A percentile compares a stretch with the other conserved stretches of the same genome.
Conservation (phyloP, 2,797 vertebrate genomes). For the Sebastiscus albofasciatus region DNA sequence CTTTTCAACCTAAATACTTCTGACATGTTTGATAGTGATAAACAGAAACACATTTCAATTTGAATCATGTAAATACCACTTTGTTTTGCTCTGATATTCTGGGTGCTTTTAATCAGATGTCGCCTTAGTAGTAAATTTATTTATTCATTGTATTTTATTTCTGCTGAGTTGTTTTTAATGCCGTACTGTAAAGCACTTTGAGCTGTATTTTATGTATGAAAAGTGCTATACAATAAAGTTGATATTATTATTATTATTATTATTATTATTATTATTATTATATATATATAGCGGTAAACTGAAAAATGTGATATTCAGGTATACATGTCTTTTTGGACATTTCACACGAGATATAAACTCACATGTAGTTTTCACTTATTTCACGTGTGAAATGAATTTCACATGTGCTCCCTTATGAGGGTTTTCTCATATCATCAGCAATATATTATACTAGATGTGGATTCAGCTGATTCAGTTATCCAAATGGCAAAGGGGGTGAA, state of each 20-base stretch:
- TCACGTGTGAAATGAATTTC: background rate
- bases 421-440: background rate
- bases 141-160: too few species aligned
- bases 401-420: fast-evolving
- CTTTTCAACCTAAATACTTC: too few species aligned
- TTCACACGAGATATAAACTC: fast-evolving
- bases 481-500: too few species aligned
- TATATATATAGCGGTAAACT: background rate
- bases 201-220: too few species aligned
- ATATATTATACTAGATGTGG: background rate
- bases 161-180: too few species aligned
- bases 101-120: too few species aligned
- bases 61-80: too few species aligned
- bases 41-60: fast-evolving
- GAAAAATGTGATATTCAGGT: background rate
- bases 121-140: too few species aligned
- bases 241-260: too few species aligned
- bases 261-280: too few species aligned
- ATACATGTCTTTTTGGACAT: background rate
- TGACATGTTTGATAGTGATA: too few species aligned
- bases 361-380: background rate
- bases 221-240: fast-evolving
- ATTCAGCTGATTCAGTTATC: background rate
- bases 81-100: too few species aligned
- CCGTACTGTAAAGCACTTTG: fast-evolving